Evolutionary conservation across 1,140 invertebrate species (phyloP), one percentile per base, ranked within the genome.

Genomic region (Formica exsecta): DNA sequence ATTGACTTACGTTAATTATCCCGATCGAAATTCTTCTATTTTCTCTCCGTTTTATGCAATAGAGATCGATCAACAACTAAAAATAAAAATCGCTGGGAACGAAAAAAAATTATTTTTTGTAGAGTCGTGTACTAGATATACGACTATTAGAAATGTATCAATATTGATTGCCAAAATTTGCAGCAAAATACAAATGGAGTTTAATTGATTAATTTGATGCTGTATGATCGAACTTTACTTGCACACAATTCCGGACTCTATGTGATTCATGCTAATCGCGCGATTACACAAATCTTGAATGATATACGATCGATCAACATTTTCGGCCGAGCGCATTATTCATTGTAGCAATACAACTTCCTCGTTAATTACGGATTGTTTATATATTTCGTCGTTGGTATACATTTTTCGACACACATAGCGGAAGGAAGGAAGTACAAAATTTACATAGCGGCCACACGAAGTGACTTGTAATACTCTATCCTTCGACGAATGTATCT

Each of bases 381-480:
- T 57, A 11, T 44, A 44, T 44, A 32, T 65, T 48, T 51, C 36
- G 65, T 86, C 84, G 75, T 68, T 51, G 76, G 57, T 48, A 57
- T 25, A 38, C 36, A 54, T 13, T 61, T 64, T 85, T 59, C 41
- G 71, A 87, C 85, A 65, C 48, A 65, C 36, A 16, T 71, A 81
- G 79, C 38, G 51, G 66, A 41, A 51, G n/a, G n/a, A 74, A 74
- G 54, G 32, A 74, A 74, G 71, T 74, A 74, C 71, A 74, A 74
- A 74, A 74, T 74, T 74, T 74, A 74, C 71, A 74, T 71, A 71
- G 66, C 38, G 66, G 48, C 29, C 36, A 57, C 79, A 73, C 48
- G 25, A 73, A 73, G 79, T 44, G 79, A 81, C 79, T 81, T 59
- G 79, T 73, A 73, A 81, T 74, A 74, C 19, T 83, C 48, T 54